Conservation (phyloP, 2,113 vertebrate species). For the Paraplagusia blochii region DNA sequence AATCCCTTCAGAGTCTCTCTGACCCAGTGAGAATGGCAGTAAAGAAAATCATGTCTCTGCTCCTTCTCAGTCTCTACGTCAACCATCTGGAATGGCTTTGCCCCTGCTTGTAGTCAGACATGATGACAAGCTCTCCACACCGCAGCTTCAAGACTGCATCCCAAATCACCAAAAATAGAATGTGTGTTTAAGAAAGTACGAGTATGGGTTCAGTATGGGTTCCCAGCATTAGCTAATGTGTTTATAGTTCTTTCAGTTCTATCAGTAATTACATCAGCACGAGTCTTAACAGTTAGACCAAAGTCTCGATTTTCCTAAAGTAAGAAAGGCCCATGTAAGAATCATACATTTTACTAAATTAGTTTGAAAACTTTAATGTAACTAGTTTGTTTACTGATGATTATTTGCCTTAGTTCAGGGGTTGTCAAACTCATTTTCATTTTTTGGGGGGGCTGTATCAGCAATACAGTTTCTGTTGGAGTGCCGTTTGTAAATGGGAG, state of each 20-base stretch:
- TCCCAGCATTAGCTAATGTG: neutral
- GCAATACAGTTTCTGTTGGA: too few species aligned
- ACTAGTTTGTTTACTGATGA: too few species aligned
- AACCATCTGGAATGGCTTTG: slow-evolving; percentile 45
- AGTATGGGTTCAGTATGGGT: neutral
- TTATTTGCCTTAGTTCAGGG: too few species aligned
- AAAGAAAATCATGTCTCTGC: slow-evolving; percentile 36
- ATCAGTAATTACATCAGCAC: neutral
- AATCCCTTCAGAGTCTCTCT: slow-evolving; percentile 19
- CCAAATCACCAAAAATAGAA: neutral
- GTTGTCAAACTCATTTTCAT: too few species aligned
- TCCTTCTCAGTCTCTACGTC: slow-evolving; percentile 39
- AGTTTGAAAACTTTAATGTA: too few species aligned
- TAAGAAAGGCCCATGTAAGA: too few species aligned
- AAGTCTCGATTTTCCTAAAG: too few species aligned
- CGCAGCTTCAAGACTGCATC: neutral
- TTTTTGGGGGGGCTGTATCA: too few species aligned
- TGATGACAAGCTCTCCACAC: slow-evolving; percentile 16
- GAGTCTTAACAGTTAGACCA: too few species aligned
- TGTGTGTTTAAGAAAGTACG: neutral
- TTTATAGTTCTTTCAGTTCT: neutral
- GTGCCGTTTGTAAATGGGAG: too few species aligned
- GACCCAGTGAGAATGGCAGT: slow-evolving; percentile 25
- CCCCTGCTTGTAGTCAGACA: slow-evolving; percentile 27
- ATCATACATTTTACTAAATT: too few species aligned